phyloP scores from a whole-genome alignment of 2,113 vertebrate species.

The Podilymbus podiceps region DNA sequence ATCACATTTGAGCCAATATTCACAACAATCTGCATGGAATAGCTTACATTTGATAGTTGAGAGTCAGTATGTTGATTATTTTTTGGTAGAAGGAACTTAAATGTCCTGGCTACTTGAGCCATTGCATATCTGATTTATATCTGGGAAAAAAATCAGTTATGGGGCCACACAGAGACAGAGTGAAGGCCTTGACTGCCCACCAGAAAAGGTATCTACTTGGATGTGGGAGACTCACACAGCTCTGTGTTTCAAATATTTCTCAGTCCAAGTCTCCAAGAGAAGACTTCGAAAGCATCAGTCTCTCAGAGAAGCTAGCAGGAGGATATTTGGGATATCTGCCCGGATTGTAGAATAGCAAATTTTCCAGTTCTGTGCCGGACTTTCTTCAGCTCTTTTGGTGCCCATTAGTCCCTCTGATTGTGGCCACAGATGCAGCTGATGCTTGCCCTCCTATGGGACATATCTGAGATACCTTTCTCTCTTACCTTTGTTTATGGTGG shows the following conservation, averaged over 20 bases:
- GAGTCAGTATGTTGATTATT: background rate
- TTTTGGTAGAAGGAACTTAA: background rate
- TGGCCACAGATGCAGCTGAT: background rate
- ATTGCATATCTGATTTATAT: background rate
- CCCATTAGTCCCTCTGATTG: background rate
- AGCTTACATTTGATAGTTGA: background rate
- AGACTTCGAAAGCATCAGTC: background rate
- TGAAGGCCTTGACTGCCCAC: background rate
- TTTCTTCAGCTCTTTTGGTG: background rate
- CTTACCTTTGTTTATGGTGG: background rate
- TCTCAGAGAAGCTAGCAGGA: background rate
- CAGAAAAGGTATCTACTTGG: background rate
- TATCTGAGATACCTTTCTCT: accelerated
- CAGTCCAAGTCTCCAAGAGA: background rate
- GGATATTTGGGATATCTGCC: background rate
- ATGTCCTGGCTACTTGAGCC: background rate
- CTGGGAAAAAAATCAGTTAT: background rate
- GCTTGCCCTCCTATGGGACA: background rate
- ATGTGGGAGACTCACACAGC: background rate
- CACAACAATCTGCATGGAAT: background rate
- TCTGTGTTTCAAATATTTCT: background rate
- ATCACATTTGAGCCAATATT: background rate
- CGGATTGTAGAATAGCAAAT: background rate
- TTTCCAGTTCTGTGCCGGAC: background rate
- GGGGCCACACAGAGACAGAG: background rate